A percentile compares a stretch with the other conserved stretches of the same genome.
Conservation (phyloP, 2,797 vertebrate genomes). For the Remorina albescens region DNA sequence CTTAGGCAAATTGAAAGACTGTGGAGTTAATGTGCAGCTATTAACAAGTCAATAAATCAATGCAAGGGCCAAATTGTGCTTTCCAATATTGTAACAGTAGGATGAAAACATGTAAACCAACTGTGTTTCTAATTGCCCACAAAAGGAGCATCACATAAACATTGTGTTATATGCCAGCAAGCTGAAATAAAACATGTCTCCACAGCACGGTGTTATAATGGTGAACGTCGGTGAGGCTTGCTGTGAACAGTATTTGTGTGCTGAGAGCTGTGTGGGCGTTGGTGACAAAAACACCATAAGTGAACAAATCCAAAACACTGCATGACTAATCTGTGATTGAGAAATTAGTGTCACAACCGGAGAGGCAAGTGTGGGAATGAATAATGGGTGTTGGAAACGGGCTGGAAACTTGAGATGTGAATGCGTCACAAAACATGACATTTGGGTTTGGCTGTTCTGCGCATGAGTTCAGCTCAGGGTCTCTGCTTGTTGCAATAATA, state of each 20-base stretch:
- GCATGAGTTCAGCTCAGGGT: conserved; percentile 20
- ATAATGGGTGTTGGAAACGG: conserved; percentile 53
- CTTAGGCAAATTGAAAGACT: conserved; percentile 28
- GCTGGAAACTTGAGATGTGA: conserved; percentile 60
- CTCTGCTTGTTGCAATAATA: conserved; percentile 8
- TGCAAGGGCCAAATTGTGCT: conserved; percentile 5
- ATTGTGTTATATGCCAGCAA: not conserved
- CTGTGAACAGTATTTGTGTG: conserved; percentile 30
- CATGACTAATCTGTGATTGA: conserved; percentile 64
- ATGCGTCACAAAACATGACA: conserved; percentile 56
- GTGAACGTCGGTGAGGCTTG: not conserved
- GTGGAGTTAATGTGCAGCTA: conserved; percentile 29
- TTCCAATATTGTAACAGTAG: conserved; percentile 23
- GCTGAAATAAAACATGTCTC: not conserved
- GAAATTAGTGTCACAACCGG: conserved; percentile 47
- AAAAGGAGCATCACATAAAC: conserved; percentile 27
- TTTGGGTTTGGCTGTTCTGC: conserved; percentile 29
- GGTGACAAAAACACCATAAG: conserved; percentile 34
- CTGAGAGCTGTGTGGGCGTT: conserved; percentile 35
- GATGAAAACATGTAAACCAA: conserved; percentile 9
- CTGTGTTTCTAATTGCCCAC: conserved; percentile 17
- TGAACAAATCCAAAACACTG: conserved; percentile 44
- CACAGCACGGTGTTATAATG: not conserved
- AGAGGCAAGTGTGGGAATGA: conserved; percentile 9
- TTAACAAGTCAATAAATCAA: conserved; percentile 65